Conservation (phyloP, 2,113 vertebrate genomes). For the Orthonyx spaldingii region DNA sequence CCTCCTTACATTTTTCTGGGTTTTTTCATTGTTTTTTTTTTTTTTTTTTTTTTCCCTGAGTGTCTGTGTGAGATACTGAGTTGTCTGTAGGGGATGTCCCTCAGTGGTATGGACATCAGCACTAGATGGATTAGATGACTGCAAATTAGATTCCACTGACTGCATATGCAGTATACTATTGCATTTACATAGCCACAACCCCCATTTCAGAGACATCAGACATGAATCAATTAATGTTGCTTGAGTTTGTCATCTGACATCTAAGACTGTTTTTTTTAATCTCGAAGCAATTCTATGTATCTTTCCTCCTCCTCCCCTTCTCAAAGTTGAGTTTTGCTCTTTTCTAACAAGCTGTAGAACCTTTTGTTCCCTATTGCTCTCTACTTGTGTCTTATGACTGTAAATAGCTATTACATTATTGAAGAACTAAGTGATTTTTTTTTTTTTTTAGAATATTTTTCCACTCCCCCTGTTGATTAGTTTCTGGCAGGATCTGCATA, state of each 20-base stretch:
- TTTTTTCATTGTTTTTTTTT: no score
- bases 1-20: background rate
- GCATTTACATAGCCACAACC: background rate
- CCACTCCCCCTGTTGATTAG: background rate
- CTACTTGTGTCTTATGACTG: background rate
- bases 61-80: background rate
- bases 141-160: background rate
- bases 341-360: background rate
- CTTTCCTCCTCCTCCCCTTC: background rate
- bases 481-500: background rate
- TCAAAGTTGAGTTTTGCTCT: background rate
- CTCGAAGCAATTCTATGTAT: background rate
- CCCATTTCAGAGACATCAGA: background rate
- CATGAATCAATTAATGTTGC: background rate
- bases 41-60: no score
- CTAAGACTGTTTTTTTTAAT: background rate
- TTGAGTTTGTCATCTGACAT: background rate
- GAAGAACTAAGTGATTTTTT: background rate
- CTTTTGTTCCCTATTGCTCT: background rate
- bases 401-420: background rate
- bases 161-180: background rate
- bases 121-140: background rate
- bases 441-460: background rate
- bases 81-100: background rate
- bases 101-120: background rate